Base-by-base conservation (phyloP, 2,797 vertebrate species). In the Natrix natrix region DNA sequence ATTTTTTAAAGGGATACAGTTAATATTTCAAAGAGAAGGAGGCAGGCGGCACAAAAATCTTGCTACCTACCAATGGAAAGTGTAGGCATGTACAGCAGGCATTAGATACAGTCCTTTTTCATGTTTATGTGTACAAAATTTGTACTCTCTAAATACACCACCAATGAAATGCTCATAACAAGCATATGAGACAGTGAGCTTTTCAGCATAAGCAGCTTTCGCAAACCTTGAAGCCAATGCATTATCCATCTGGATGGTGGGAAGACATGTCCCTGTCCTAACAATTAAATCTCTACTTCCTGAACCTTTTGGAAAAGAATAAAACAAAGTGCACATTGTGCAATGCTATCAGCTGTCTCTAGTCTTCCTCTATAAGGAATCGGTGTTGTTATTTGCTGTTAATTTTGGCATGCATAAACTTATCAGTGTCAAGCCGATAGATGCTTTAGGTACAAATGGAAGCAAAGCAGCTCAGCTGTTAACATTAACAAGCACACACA, bases 281-380 rank as follows among this genome's bases (percentile, higher is more conserved):
- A 87, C 87, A 91, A 93, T 93, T 93, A 93, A 91, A 89, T 86
- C 89, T 89, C 57, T 93, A 86, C 69, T 93, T 93, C 87, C 56
- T 91, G 87, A 86, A 89, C 69, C 69, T 93, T 91, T 54, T 91
- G 93, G 57, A 91, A 87, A 86, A 89, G 88, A 91, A 89, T 88
- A 88, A 91, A 88, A 86, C 74, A 89, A 74, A 57, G 56, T 88
- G 52, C 69, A 86, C 22, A 48, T 60, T 89, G 48, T 86, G 69
- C 57, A 83, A 78, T 89, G 69, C 90, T 83, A 86, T 69, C 93
- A 91, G 90, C 93, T 93, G 90, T 93, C 90, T 86, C 93, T 93
- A 11, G 8, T 12, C 87, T 91, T 91, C 57, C 69, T 63, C 69
- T 57, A 8, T 55, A 43, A 60, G 87, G 87, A 88, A 93, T 89